Evolutionary conservation across 2,797 vertebrate species (phyloP), one percentile per base, ranked within the genome.

Genomic region (Rhabdomys pumilio): DNA sequence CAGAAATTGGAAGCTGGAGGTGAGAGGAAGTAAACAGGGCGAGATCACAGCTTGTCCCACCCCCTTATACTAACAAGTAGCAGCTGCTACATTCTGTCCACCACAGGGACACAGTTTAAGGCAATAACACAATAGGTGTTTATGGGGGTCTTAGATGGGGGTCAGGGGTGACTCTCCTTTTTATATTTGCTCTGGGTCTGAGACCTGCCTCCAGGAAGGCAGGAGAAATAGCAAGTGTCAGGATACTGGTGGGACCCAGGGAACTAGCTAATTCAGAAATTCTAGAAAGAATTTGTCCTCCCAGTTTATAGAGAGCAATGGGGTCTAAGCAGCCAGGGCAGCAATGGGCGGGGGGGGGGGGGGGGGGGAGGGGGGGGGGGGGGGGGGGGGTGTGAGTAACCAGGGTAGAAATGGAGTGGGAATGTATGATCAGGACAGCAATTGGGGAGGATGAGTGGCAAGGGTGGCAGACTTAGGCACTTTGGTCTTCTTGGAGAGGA

Each of bases 321-420:
- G 1, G 13, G 24, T 20, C 34, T 67, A 17, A 29, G 47, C 2
- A 26, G 14, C 3, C 24, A 31, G 19, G 22, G 38, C 15, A 34
- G 81, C 11, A 0, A 0, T 29, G 22, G 38, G 38, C 0, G 4
- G 3, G 69, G 3, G 63, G 29, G 12, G 38, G 38, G 2, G 4
- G 3, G 69, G 3, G 63, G 29, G 12, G 38, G 38, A 0, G 4
- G 3, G 69, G 3, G 63, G 29, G 12, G 38, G 38, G 2, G 4
- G 38, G 38, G 2, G 4, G 3, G 69, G 3, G 63, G 29, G 12
- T 12, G 6, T 20, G 69, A 38, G 17, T 72, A 9, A 22, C 69
- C 69, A 41, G 20, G 38, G 72, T 1, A 22, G 20, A 20, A 73
- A 22, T 41, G 69, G n/a, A 44, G 44, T 44, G 44, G 44, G 44